These are phyloP conservation scores for Tokudaia muenninki DNA, from an alignment of 2,797 vertebrate species.

Conservation along the genomic window DNA sequence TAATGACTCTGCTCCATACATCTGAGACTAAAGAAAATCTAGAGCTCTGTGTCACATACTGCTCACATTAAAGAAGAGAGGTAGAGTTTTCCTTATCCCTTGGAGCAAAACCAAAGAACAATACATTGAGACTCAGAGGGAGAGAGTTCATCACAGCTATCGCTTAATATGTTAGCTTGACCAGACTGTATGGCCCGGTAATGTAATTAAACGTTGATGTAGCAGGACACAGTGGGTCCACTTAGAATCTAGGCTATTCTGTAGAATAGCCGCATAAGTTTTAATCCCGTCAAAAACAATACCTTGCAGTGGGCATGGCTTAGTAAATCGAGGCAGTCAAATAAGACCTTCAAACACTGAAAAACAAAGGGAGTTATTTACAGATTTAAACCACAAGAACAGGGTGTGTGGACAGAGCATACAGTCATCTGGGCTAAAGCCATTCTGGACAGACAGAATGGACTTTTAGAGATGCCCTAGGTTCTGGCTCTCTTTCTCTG, in stretches of 20 bases:
- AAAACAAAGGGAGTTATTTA: background rate
- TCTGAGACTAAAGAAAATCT: background rate
- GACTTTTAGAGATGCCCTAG: background rate
- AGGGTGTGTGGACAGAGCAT: background rate
- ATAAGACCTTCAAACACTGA: background rate
- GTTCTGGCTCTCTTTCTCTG: background rate
- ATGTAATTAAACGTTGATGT: background rate
- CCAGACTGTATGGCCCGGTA: background rate
- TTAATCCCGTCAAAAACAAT: background rate
- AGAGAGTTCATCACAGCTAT: background rate
- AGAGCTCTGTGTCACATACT: background rate
- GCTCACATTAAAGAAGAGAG: background rate
- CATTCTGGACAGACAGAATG: background rate
- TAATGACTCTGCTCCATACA: background rate
- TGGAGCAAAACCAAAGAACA: conserved; percentile 11
- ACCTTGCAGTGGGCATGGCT: background rate
- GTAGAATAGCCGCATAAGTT: background rate
- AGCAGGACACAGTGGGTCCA: background rate
- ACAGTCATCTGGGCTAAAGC: background rate
- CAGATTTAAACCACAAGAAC: background rate
- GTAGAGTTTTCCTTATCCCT: background rate
- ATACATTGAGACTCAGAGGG: background rate
- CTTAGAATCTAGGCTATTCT: background rate
- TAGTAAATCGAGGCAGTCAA: background rate
- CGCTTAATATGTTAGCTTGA: background rate